Evolutionary conservation across 2,113 vertebrate genomes (phyloP).

Genomic region (Sinocyclocheilus anophthalmus): DNA sequence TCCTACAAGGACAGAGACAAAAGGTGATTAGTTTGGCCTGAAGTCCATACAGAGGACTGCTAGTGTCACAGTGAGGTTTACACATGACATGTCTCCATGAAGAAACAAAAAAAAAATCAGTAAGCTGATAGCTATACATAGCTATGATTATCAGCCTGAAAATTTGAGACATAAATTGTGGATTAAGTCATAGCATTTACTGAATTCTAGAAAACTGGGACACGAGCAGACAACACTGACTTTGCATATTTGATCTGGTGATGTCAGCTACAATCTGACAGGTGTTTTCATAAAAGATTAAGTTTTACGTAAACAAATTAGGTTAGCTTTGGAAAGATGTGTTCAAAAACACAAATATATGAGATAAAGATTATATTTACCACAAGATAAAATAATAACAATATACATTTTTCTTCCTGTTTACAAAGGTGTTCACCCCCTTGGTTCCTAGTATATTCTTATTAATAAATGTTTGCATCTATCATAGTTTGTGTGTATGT

Average conservation of each 20-base stretch:
- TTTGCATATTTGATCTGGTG: not conserved
- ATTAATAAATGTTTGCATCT: not conserved
- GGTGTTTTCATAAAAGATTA: not conserved
- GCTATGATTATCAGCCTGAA: conserved; percentile 2
- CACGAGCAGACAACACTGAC: not conserved
- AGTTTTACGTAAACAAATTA: not conserved
- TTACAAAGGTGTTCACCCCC: not conserved
- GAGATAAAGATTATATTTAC: not conserved
- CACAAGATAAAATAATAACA: not conserved
- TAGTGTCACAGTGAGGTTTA: not conserved
- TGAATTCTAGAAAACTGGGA: not conserved
- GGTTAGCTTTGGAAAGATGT: not conserved
- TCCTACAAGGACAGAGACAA: conserved; percentile 73
- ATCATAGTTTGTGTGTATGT: not conserved
- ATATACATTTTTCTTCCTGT: not conserved
- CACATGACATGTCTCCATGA: not conserved
- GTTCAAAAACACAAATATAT: not conserved
- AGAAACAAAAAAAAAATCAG: not conserved
- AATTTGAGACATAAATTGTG: not conserved
- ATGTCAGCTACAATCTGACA: not conserved
- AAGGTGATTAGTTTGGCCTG: conserved; percentile 29
- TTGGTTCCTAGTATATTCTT: not conserved
- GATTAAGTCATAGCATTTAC: not conserved
- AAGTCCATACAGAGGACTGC: not conserved
- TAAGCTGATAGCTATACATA: not conserved